phyloP scores from a whole-genome alignment of 2,113 vertebrate genomes.

The Pygoscelis antarcticus region DNA sequence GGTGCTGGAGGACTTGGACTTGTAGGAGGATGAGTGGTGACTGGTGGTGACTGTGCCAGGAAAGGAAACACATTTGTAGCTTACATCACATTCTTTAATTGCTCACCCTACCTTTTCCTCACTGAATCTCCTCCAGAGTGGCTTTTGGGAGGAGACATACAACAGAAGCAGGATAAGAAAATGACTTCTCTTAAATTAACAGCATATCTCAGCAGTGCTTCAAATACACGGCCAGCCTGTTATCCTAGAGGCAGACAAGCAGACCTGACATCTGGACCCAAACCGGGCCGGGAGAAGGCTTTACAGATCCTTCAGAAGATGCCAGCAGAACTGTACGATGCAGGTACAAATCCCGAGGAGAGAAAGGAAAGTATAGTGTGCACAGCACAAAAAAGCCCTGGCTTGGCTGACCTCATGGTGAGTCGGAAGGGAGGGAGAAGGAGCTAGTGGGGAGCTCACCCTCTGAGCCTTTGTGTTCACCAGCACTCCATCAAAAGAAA shows the following conservation, averaged over 20 bases:
- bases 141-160: slow-evolving; percentile 45
- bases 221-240: not conserved
- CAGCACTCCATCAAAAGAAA: not conserved
- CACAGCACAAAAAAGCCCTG: not conserved
- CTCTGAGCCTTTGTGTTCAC: not conserved
- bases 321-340: slow-evolving; percentile 4
- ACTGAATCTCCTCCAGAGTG: slow-evolving; percentile 45
- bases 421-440: not conserved
- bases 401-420: not conserved
- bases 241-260: slow-evolving; percentile 12
- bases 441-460: not conserved
- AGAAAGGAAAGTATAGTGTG: not conserved
- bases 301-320: slow-evolving; percentile 31
- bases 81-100: slow-evolving; percentile 39
- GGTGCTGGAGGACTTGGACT: slow-evolving; percentile 91
- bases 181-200: slow-evolving; percentile 27
- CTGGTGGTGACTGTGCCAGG: slow-evolving; percentile 79
- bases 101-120: slow-evolving; percentile 55
- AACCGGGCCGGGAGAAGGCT: not conserved
- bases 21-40: slow-evolving; percentile 91
- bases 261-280: not conserved
- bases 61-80: slow-evolving; percentile 57
- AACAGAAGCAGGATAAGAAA: slow-evolving; percentile 45
- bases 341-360: slow-evolving; percentile 29
- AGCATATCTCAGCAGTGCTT: slow-evolving; percentile 1